These are phyloP conservation scores for Scatophagus argus DNA, from an alignment of 2,113 vertebrate species.

Conservation along the genomic window DNA sequence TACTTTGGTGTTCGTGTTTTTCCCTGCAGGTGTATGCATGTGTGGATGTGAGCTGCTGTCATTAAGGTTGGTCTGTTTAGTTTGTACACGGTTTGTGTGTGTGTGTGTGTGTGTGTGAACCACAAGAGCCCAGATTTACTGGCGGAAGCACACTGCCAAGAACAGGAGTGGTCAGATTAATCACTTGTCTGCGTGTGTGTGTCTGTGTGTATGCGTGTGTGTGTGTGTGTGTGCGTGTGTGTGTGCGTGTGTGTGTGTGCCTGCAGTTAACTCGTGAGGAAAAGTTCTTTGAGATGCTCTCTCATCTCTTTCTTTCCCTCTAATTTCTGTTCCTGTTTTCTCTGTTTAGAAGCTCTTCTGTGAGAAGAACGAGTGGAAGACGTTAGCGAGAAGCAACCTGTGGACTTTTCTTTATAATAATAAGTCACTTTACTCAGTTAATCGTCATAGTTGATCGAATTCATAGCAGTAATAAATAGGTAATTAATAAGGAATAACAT, in stretches of 20 bases:
- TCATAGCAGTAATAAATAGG: no score
- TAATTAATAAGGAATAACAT: no score
- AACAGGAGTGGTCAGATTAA: constrained; percentile 76
- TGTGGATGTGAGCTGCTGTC: constrained; percentile 13
- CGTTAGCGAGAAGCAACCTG: neutral
- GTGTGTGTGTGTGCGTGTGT: constrained; percentile 11
- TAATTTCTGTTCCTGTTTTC: neutral
- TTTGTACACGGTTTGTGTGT: constrained; percentile 34
- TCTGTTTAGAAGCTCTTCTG: neutral
- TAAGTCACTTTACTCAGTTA: neutral
- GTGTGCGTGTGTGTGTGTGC: constrained; percentile 13
- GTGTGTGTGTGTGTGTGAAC: constrained; percentile 35
- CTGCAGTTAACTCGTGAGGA: no score
- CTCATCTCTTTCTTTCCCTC: neutral
- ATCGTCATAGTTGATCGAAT: no score
- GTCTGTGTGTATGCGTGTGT: constrained; percentile 38
- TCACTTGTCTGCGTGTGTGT: constrained; percentile 52
- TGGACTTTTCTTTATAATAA: neutral
- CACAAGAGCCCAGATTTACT: constrained; percentile 67
- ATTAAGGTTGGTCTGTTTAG: constrained; percentile 39
- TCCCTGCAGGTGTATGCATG: constrained; percentile 65
- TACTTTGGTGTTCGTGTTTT: constrained; percentile 39
- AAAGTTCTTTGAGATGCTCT: no score
- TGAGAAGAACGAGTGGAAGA: neutral
- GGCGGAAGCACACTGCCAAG: constrained; percentile 66